Base-by-base conservation (phyloP, 2,113 vertebrate species). In the Lampris incognitus region DNA sequence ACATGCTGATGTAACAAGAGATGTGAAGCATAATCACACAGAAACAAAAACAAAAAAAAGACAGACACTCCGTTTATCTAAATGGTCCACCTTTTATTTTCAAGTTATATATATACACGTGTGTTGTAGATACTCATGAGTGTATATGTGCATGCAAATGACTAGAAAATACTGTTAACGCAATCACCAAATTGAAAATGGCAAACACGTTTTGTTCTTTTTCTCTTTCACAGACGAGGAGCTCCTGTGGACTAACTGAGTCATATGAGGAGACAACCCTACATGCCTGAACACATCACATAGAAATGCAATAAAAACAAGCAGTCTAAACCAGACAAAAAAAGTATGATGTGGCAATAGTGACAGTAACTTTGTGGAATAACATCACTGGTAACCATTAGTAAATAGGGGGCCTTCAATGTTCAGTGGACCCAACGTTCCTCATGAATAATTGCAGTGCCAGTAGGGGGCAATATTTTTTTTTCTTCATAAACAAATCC, bases 391-490 rank as follows among this genome's bases (percentile, higher is more conserved):
- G 11, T 39, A 7, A 36, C 1, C 2, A 86, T 85, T 24, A 24
- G 24, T 24, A 24, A 24, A 24, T 24, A 24, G 24, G 24, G 24
- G 24, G 24, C 24, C 24, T 24, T 24, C 24, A 24, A 24, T 24
- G 24, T 24, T 24, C 24, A 24, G 24, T 24, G 24, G 24, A 24
- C 24, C 24, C 24, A 24, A 24, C 24, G 24, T 24, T 24, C 24
- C 24, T 24, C 24, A 24, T 24, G 24, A 24, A 24, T 24, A 24
- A 24, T 24, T 24, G 24, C 24, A 24, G 24, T 24, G 24, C 83
- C 91, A 83, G 46, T 2, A 84, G 91, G 72, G 78, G 88, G 87
- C 71, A 38, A 36, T 74, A 55, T 68, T 64, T 51, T 44, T 85
- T 69, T 38, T 42, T 24, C 24, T 24, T 24, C 24, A 13, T 59